phyloP scores from a whole-genome alignment of 1,140 invertebrate genomes.

The Pectinophora gossypiella region DNA sequence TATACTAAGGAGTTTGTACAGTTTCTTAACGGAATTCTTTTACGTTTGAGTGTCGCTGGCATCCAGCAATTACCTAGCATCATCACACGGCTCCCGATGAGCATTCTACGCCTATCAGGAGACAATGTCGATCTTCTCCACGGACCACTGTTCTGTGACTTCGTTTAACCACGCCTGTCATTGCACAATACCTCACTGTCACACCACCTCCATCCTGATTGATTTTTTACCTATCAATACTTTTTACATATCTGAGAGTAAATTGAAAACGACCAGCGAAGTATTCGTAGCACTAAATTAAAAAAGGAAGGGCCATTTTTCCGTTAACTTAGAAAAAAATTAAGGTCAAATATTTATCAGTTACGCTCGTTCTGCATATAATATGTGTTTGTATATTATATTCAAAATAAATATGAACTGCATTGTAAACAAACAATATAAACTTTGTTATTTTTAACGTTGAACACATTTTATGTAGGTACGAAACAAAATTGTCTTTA shows the following conservation, averaged over 20 bases:
- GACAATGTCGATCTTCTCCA: conserved; percentile 56
- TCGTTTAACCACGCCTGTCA: conserved; percentile 58
- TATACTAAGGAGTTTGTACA: too few species aligned
- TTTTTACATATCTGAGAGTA: conserved; percentile 33
- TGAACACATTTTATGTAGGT: too few species aligned
- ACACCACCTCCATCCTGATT: conserved; percentile 57
- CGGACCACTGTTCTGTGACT: conserved; percentile 47
- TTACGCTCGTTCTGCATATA: too few species aligned
- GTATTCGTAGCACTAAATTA: conserved; percentile 39
- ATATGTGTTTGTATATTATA: too few species aligned
- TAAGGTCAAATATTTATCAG: conserved; percentile 9
- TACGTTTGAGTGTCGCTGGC: conserved; percentile 37
- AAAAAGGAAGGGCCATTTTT: conserved; percentile 26
- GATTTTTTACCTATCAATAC: conserved; percentile 57
- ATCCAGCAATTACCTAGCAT: conserved; percentile 22
- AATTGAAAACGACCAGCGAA: conserved; percentile 34
- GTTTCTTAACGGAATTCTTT: too few species aligned
- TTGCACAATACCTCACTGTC: conserved; percentile 54
- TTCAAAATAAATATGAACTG: too few species aligned
- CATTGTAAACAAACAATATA: too few species aligned
- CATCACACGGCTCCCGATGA: conserved; percentile 25
- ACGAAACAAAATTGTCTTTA: too few species aligned
- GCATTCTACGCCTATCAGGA: conserved; percentile 45
- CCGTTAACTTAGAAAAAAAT: conserved; percentile 28
- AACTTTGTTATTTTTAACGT: too few species aligned